Base-by-base conservation (phyloP, 1,140 invertebrate species). In the Plectrocnemia conspersa region DNA sequence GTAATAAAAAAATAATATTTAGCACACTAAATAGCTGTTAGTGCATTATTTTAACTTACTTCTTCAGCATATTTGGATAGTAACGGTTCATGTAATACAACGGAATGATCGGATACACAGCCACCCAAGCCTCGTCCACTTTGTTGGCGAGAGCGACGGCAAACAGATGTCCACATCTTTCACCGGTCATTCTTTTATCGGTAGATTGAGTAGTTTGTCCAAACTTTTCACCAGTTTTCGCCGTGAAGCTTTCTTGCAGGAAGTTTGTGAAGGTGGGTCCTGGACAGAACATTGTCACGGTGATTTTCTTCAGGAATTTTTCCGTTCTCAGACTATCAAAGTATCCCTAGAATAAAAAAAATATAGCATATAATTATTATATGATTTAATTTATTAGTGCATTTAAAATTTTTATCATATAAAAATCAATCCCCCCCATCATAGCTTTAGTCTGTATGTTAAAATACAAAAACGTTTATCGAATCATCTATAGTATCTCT, bases 71-170 rank as follows among this genome's bases (percentile, higher is more conserved):
- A 45, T 77, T 76, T 0, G 88, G 86, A 52, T 79, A 82, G 64
- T 88, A 88, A 32, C 78, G 75, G 11, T 60, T 62, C 1, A 82
- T 38, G 65, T 92, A 92, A 5, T 74, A 66, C 4, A 89, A 55
- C 1, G 77, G 65, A 13, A 91, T 71, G 1, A 84, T 54, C 0
- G 82, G 81, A 47, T 86, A 80, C 2, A 79, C 45, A 13, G 74
- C 74, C 56, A 90, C 87, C 89, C 89, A 93, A 1, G 79, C 81
- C 73, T 91, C 84, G 44, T 81, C 68, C 44, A 89, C 59, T 69
- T 83, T 78, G 68, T 92, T 92, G 10, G 84, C 86, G 24, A 93
- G 77, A 10, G 87, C 84, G 13, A 89, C 70, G 0, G 82, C 82
- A 69, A 81, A 84, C 2, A 93, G 69, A 59, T 81, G 65, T 1